These are phyloP conservation scores for Ylistrum balloti DNA, from an alignment of 1,140 invertebrate genomes.

Conservation along the genomic window DNA sequence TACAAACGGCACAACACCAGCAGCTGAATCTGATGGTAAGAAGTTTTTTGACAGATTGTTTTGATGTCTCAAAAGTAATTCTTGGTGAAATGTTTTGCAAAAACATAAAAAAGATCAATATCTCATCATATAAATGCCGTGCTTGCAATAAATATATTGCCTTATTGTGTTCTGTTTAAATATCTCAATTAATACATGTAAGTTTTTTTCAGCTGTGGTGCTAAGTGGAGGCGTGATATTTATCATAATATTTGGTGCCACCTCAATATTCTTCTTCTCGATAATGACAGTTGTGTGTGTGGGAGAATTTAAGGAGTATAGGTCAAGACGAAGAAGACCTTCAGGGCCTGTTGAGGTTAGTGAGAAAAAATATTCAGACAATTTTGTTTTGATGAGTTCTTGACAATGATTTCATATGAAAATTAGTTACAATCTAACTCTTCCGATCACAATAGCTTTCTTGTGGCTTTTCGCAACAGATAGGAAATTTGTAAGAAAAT, in stretches of 20 bases:
- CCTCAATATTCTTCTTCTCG: neutral
- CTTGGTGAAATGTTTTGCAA: too few species aligned
- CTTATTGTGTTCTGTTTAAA: too few species aligned
- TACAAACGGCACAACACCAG: constrained; percentile 31
- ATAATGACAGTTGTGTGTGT: neutral
- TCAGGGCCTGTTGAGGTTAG: neutral
- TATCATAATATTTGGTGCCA: constrained; percentile 28
- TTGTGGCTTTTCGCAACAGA: too few species aligned
- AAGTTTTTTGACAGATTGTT: neutral
- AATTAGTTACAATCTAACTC: too few species aligned
- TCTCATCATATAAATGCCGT: too few species aligned
- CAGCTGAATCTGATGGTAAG: constrained; percentile 7
- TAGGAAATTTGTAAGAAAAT: too few species aligned
- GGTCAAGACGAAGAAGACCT: neutral
- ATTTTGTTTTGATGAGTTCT: neutral
- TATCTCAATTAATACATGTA: neutral
- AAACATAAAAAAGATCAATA: too few species aligned
- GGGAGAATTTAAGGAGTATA: constrained; percentile 15
- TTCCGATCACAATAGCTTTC: too few species aligned
- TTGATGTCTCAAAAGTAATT: too few species aligned
- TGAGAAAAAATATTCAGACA: neutral
- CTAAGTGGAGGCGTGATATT: constrained; percentile 19
- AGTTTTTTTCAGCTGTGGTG: neutral
- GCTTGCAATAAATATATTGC: too few species aligned
- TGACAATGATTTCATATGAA: too few species aligned